Conservation (phyloP, 2,113 vertebrate genomes). For the Protobothrops mucrosquamatus region DNA sequence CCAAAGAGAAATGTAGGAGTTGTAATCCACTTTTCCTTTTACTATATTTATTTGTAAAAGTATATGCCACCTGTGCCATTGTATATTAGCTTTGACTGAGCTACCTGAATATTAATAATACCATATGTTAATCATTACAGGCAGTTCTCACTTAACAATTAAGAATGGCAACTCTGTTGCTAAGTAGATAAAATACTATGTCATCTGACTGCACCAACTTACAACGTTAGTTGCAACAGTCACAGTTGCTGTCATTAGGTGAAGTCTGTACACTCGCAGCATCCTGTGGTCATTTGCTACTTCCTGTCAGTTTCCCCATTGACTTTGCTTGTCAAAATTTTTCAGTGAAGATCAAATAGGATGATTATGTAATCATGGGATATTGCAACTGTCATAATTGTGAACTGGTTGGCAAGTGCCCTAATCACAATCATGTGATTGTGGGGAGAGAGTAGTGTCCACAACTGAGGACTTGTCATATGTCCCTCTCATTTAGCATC, state of each 20-base stretch:
- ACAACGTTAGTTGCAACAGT: background rate
- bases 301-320: background rate
- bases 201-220: background rate
- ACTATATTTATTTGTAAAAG: background rate
- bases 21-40: background rate
- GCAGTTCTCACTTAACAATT: background rate
- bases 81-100: background rate
- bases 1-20: background rate
- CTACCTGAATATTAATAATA: background rate
- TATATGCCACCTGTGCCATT: background rate
- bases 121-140: background rate
- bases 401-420: background rate
- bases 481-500: background rate
- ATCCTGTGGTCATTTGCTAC: background rate
- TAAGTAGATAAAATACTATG: background rate
- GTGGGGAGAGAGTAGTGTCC: background rate
- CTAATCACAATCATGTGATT: background rate
- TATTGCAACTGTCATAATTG: background rate
- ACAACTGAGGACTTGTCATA: background rate
- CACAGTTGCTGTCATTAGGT: background rate
- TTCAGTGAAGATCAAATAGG: background rate
- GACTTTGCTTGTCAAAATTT: background rate
- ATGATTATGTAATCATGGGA: background rate
- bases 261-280: background rate
- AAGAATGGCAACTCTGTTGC: background rate